phyloP scores from a whole-genome alignment of 92 coral and sea anemone genomes.

The Epizoanthus ramosus region DNA sequence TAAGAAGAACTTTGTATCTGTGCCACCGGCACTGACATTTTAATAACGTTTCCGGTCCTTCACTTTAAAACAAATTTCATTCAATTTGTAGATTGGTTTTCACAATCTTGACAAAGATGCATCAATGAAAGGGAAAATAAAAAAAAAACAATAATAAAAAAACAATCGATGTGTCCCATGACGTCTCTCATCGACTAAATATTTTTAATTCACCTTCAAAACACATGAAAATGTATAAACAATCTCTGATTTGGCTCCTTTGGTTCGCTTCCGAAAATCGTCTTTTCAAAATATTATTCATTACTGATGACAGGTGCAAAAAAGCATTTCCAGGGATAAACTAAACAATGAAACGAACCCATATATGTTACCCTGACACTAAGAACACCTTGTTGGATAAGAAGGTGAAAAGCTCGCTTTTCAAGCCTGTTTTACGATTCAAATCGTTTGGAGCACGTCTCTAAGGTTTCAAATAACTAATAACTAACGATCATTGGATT shows the following conservation, averaged over 20 bases:
- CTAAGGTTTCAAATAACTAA: too few species aligned
- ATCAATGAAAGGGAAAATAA: conserved; percentile 3
- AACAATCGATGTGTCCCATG: background rate
- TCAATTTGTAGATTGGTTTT: conserved; percentile 22
- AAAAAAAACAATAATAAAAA: too few species aligned
- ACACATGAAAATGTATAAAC: conserved; percentile 27
- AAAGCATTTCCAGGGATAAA: too few species aligned
- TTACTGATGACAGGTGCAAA: conserved; percentile 18
- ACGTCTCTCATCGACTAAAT: conserved; percentile 12
- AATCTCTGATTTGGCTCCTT: conserved; percentile 21
- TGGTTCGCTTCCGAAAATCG: conserved; percentile 36
- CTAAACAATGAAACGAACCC: too few species aligned
- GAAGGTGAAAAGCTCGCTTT: too few species aligned
- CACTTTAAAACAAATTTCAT: conserved; percentile 7
- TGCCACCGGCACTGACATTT: conserved; percentile 2
- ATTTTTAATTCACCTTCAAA: conserved; percentile 29
- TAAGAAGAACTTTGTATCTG: background rate
- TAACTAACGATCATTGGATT: too few species aligned
- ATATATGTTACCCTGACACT: too few species aligned
- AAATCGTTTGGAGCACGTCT: too few species aligned
- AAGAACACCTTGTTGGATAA: too few species aligned
- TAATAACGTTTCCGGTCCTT: conserved; percentile 21
- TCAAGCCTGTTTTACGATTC: too few species aligned
- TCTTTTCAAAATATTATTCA: conserved; percentile 2
- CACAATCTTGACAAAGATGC: background rate